Evolutionary conservation across 2,113 vertebrate species (phyloP).

Genomic region (Pomatorhinus ruficollis): DNA sequence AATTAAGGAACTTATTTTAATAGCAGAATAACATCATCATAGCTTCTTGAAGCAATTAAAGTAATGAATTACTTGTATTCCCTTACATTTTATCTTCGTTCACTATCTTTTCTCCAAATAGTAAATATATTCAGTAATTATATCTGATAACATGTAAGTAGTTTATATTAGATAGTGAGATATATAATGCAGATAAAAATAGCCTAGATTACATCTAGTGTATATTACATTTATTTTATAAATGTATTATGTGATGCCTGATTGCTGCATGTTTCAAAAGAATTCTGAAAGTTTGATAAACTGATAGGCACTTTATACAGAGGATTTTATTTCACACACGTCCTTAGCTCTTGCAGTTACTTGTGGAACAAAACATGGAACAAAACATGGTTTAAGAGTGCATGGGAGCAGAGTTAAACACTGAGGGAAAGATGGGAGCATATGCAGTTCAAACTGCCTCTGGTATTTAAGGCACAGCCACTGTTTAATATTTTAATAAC

Average conservation of each 20-base stretch:
- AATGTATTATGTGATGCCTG: neutral
- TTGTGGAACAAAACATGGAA: neutral
- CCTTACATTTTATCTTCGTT: constrained; percentile 42
- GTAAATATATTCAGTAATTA: constrained; percentile 60
- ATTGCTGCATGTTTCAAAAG: neutral
- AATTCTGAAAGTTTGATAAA: neutral
- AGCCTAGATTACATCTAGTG: neutral
- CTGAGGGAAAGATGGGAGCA: neutral
- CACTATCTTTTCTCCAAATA: constrained; percentile 31
- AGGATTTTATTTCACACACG: neutral
- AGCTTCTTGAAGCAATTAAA: constrained; percentile 46
- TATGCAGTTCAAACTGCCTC: neutral
- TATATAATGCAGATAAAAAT: constrained; percentile 4
- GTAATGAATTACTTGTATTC: constrained; percentile 46
- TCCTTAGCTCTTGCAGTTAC: neutral
- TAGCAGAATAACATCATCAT: constrained; percentile 47
- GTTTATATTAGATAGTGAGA: constrained; percentile 32
- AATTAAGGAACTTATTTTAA: constrained; percentile 62
- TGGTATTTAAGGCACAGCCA: neutral
- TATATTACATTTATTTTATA: constrained; percentile 23
- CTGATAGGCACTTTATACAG: neutral
- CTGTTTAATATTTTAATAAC: neutral
- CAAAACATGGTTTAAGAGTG: neutral
- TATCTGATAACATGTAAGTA: constrained; percentile 66
- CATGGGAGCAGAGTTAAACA: neutral